Base-by-base conservation (phyloP, 1,140 invertebrate genomes). In the Holotrichia oblita region DNA sequence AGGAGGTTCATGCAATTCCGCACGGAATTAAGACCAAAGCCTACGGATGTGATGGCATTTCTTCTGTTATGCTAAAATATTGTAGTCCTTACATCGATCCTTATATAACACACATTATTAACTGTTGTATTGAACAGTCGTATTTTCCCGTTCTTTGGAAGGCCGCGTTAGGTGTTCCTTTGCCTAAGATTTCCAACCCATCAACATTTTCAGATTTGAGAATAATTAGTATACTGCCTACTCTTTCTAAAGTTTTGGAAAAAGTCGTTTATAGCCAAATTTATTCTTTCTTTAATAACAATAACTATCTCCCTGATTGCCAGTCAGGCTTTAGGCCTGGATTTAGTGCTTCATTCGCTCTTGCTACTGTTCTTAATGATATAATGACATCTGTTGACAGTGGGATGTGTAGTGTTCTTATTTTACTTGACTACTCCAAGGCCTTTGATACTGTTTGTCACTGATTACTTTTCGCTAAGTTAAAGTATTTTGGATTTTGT, bases 231-330 rank as follows among this genome's bases (percentile, higher is more conserved):
- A 79, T 79, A 17, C 40, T 79, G 9, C 40, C 79, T 10, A 77
- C 69, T 4, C 10, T 79, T 6, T 79, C 79, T 40, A 77, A 79
- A 22, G 55, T 77, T 48, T 64, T 79, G 34, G 79, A 80, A 42
- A 80, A 77, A 73, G 41, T 82, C 17, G 72, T 84, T n/a, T 64
- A 79, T 44, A 77, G 69, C 6, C 79, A 79, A 55, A 17, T 79
- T n/a, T 64, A 9, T n/a, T 14, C 10, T 20, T 76, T n/a, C 27
- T 12, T 77, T 40, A 61, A 77, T 34, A 12, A 61, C 7, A 42
- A 44, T 22, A 44, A 75, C 22, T 10, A 27, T 8, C n/a, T 75
- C 9, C 41, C 73, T n/a, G 40, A 73, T 73, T 12, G 22, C 40
- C 72, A 73, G 34, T 27, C 72, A 6, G 27, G 27, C 34, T 73